Evolutionary conservation across 2,888 invertebrate genomes (phyloP), one percentile per base, ranked within the genome.

Genomic region (Galerucella pusilla): DNA sequence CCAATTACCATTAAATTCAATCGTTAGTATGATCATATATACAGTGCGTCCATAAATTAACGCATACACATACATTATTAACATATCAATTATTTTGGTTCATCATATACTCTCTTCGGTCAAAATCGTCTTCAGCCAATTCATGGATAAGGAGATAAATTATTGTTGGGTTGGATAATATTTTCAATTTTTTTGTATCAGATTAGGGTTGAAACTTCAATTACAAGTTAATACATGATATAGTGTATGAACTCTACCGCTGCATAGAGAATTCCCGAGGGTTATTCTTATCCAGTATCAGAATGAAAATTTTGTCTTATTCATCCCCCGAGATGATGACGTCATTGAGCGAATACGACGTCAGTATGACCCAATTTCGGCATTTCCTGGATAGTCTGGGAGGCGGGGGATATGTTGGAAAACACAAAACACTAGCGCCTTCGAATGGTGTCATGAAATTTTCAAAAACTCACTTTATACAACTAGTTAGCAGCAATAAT

Each of bases 241-340:
- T 54, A 54, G 7, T 54, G n/a, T 54, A 6, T 16, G 54, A 54
- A 54, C 61, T n/a, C 28, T 35, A 6, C 35, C 42, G 42, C 63
- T 63, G 42, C 63, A 63, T 42, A 63, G 42, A 61, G 35, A 16
- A 57, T 57, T 57, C 63, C 63, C 63, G 2, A 42, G 71, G 65
- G 71, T 65, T n/a, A 57, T 57, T 16, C 16, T 57, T 59, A 57
- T 49, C 64, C 72, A 45, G 66, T 66, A 66, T 60, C 72, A 72
- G 66, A 72, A 72, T 72, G 72, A 72, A 67, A n/a, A 45, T 54
- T 65, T 25, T 49, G 5, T 59, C 72, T 68, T 72, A 72, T 72
- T 72, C 72, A 72, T 72, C 66, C 49, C 66, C 52, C 42, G 60
- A 49, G 60, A 20, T 60, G 42, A 67, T 72, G 66, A 72, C 72